These are phyloP conservation scores for Atherinomorus stipes DNA, from an alignment of 2,113 vertebrate species.

Conservation along the genomic window DNA sequence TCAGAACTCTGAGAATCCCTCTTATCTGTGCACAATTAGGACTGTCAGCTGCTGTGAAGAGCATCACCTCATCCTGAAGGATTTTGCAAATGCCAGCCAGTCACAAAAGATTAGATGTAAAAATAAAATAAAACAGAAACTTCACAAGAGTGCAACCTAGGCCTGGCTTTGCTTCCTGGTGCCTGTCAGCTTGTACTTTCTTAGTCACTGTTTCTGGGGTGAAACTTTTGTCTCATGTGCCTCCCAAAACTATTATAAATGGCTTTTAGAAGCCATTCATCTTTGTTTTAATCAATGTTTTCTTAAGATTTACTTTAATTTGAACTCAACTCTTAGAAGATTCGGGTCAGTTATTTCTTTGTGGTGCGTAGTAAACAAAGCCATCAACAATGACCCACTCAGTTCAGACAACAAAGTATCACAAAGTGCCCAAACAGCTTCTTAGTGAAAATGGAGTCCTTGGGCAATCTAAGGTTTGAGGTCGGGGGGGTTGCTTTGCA, in stretches of 20 bases:
- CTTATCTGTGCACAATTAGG: not conserved
- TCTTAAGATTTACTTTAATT: not conserved
- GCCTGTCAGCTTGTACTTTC: not conserved
- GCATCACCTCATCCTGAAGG: not conserved
- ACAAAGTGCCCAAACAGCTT: not conserved
- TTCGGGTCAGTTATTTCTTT: not conserved
- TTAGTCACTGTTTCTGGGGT: not conserved
- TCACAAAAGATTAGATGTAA: slow-evolving; percentile 1
- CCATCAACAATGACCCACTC: not conserved
- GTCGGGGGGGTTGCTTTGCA: too few relatives aligned
- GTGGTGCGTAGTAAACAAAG: not conserved
- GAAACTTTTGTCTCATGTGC: not conserved
- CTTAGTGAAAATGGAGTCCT: not conserved
- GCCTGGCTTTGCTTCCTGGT: not conserved
- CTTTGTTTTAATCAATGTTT: not conserved
- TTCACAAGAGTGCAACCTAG: not conserved
- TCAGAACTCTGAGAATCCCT: slow-evolving; percentile 10
- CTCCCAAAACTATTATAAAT: not conserved
- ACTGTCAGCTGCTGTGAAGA: slow-evolving; percentile 12
- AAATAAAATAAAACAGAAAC: slow-evolving; percentile 6
- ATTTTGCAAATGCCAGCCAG: slow-evolving; percentile 9
- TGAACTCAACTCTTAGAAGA: not conserved
- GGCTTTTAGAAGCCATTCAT: not conserved
- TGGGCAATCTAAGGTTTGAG: not conserved
- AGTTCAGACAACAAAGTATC: not conserved